phyloP scores from a whole-genome alignment of 1,140 invertebrate species.

The Cyclina sinensis region DNA sequence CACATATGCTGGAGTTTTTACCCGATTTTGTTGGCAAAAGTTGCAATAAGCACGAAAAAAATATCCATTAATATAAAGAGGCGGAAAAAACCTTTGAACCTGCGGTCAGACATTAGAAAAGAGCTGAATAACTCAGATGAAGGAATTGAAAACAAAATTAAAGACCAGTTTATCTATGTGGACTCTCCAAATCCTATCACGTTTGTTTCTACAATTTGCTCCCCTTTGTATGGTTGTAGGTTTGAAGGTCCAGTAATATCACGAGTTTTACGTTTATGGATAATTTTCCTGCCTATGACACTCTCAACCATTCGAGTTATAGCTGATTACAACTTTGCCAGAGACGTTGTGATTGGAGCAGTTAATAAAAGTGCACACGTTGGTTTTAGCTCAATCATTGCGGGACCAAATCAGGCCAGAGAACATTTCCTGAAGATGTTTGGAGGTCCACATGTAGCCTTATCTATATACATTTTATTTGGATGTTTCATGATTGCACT shows the following conservation, averaged over 20 bases:
- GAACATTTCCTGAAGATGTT: slow-evolving; percentile 25
- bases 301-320: slow-evolving; percentile 10
- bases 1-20: not conserved
- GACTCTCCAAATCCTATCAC: not conserved
- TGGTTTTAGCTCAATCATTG: slow-evolving; percentile 50
- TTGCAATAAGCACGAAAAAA: not conserved
- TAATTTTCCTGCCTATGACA: not conserved
- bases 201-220: not conserved
- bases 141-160: not conserved
- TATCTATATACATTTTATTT: slow-evolving; percentile 36
- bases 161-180: not conserved
- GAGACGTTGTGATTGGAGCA: not conserved
- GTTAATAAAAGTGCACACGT: slow-evolving; percentile 1
- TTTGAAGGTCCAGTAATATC: not conserved
- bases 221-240: not conserved
- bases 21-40: slow-evolving; percentile 2
- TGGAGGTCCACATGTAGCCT: slow-evolving; percentile 45
- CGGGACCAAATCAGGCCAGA: not conserved
- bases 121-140: not conserved
- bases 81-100: not conserved
- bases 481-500: slow-evolving; percentile 5
- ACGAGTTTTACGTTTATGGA: slow-evolving; percentile 15
- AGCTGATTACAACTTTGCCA: slow-evolving; percentile 1
- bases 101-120: not conserved
- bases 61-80: not conserved